phyloP scores from a whole-genome alignment of 1,140 invertebrate genomes.

The Dinoponera quadriceps region DNA sequence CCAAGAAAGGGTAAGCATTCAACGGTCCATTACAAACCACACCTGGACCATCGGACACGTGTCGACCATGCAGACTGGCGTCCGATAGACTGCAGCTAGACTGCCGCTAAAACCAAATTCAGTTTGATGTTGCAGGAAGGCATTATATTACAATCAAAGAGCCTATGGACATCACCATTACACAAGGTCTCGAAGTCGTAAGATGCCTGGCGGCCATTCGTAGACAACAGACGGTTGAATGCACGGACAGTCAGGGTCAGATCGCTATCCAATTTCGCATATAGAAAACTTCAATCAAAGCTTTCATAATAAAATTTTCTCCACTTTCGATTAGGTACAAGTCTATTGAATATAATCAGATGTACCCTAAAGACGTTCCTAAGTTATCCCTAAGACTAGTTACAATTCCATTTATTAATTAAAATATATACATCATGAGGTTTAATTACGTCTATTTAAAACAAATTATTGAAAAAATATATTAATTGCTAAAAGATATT shows the following conservation, averaged over 20 bases:
- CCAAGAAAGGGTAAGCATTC: not conserved
- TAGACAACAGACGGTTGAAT: constrained; percentile 59
- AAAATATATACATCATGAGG: not conserved
- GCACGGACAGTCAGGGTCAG: constrained; percentile 27
- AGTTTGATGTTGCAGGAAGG: not conserved
- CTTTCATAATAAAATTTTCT: not conserved
- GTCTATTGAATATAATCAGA: not conserved
- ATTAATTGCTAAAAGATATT: no score
- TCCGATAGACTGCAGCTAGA: not conserved
- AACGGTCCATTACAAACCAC: not conserved
- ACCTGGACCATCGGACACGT: not conserved
- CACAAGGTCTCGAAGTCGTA: constrained; percentile 46
- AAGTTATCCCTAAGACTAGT: not conserved
- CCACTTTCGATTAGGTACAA: not conserved
- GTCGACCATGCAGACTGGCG: not conserved
- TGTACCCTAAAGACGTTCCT: no score
- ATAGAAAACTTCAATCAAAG: not conserved
- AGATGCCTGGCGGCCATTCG: constrained; percentile 37
- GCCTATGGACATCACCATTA: constrained; percentile 11
- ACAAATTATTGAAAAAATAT: no score
- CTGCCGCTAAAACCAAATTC: not conserved
- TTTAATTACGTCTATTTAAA: not conserved
- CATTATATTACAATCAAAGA: not conserved
- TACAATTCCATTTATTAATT: constrained; percentile 64
- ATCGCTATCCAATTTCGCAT: constrained; percentile 43